Evolutionary conservation across 2,797 vertebrate genomes (phyloP).

Genomic region (Emydoidea blandingii): DNA sequence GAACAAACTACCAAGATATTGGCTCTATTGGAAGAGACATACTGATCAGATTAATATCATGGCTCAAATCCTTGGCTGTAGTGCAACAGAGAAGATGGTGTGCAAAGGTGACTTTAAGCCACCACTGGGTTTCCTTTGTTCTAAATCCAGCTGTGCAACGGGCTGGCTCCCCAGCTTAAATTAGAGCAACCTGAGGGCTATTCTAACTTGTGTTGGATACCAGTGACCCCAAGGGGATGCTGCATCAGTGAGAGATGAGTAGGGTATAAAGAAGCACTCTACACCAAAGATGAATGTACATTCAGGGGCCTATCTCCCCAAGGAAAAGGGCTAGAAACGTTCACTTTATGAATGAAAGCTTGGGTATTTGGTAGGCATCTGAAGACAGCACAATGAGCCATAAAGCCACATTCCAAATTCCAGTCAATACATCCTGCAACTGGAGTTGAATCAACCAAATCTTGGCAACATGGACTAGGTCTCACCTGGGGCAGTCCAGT

Average conservation of each 20-base stretch:
- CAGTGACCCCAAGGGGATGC: not conserved
- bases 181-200: not conserved
- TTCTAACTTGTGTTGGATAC: not conserved
- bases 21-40: not conserved
- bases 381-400: not conserved
- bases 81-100: not conserved
- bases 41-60: not conserved
- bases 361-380: not conserved
- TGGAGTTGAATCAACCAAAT: not conserved
- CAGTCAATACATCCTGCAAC: not conserved
- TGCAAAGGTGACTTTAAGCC: not conserved
- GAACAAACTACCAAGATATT: not conserved
- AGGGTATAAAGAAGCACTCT: not conserved
- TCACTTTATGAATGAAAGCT: not conserved
- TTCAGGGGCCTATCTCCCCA: not conserved
- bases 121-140: not conserved
- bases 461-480: not conserved
- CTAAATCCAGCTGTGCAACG: not conserved
- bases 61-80: too few relatives aligned
- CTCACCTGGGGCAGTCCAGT: not conserved
- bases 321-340: not conserved
- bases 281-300: not conserved
- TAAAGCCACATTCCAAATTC: not conserved
- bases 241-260: not conserved
- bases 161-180: not conserved